Base-by-base conservation (phyloP, 2,113 vertebrate species). In the Brachionichthys hirsutus region DNA sequence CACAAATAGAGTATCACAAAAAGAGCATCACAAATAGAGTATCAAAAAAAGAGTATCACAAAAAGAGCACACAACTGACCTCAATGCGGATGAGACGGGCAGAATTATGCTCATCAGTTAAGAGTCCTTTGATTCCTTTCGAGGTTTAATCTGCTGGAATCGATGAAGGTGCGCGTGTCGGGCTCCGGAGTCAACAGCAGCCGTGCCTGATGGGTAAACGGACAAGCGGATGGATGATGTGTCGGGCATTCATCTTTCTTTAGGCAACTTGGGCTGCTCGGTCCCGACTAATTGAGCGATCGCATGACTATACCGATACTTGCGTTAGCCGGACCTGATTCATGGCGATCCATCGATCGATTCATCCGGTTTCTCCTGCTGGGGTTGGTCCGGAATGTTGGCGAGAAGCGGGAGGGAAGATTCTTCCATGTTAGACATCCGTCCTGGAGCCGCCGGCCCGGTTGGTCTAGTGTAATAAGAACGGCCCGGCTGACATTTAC, bases 291-390 rank as follows among this genome's bases (percentile, higher is more conserved):
- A 87, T 89, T 90, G 87, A 91, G 85, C 85, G 88, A 89, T 89
- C 18, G 71, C 67, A 13, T 62, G 81, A 86, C 74, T 87, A n/a
- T 80, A 88, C 83, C 87, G 87, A 90, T 90, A 89, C 73, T 89
- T 89, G 88, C 87, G 85, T n/a, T 85, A 88, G 78, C 61, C 70
- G 54, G 79, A 56, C 88, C 83, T 88, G 88, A 91, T 91, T 85
- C 84, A 87, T 88, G 84, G 84, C 81, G 67, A 90, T 90, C 85
- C 85, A 92, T 91, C 87, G 81, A 91, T 91, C 90, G 90, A 90
- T 89, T 85, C 87, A 88, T 89, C 80, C 68, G 85, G 76, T 77
- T 85, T 77, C 60, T 59, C 35, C 49, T 70, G 66, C 70, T 62
- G 52, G 69, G 71, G 52, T 56, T 36, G 70, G 46, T 67, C 54